A percentile compares a stretch with the other conserved stretches of the same genome.
phyloP scores from a whole-genome alignment of 2,113 vertebrate species.

The Loxodonta africana region DNA sequence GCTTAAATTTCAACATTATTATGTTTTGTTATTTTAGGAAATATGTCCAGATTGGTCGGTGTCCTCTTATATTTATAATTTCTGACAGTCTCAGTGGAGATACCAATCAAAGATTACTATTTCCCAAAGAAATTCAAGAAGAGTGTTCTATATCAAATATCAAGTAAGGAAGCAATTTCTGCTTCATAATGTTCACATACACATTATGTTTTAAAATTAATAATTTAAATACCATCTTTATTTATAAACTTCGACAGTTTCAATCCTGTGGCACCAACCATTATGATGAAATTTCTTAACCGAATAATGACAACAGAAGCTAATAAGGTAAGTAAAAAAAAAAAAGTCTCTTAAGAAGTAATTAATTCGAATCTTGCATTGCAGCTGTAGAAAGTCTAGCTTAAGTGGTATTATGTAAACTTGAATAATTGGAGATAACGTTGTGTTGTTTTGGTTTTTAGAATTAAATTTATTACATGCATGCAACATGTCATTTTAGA shows the following conservation, averaged over 20 bases:
- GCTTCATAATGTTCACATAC: not conserved
- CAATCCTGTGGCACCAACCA: conserved; percentile 97
- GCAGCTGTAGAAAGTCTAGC: not conserved
- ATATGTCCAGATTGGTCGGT: conserved; percentile 91
- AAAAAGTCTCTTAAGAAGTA: conserved; percentile 59
- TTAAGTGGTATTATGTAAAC: not conserved
- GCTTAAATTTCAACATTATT: not conserved
- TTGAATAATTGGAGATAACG: not conserved
- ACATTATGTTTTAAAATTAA: conserved; percentile 32
- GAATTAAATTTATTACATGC: not conserved
- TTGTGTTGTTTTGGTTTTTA: conserved; percentile 19
- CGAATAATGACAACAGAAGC: conserved; percentile 92
- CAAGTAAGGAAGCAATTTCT: conserved; percentile 87
- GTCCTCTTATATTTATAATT: conserved; percentile 94
- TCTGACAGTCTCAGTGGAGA: conserved; percentile 95
- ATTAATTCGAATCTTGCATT: conserved; percentile 19
- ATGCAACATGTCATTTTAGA: not conserved
- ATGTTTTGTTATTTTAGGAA: conserved; percentile 86
- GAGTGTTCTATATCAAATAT: conserved; percentile 92
- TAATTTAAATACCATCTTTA: conserved; percentile 61
- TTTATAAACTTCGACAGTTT: conserved; percentile 91
- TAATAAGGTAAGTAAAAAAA: conserved; percentile 93
- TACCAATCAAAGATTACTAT: conserved; percentile 92
- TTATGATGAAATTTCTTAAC: conserved; percentile 95
- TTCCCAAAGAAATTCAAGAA: conserved; percentile 93